A percentile compares a stretch with the other conserved stretches of the same genome.
phyloP scores from a whole-genome alignment of 2,113 vertebrate species.

The Protomyctophum bolini region DNA sequence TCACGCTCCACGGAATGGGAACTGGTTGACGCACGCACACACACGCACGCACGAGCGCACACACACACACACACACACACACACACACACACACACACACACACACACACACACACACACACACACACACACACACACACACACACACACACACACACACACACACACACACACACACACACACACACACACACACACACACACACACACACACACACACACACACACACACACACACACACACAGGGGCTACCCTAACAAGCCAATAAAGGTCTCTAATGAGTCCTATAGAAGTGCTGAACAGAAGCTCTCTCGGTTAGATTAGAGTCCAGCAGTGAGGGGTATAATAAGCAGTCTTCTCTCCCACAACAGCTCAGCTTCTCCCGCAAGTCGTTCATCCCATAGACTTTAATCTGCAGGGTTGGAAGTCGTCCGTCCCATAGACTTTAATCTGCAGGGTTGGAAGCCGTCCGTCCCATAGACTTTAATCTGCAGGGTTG shows the following conservation, averaged over 20 bases:
- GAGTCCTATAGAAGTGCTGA: slow-evolving; percentile 59
- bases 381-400: slow-evolving; percentile 26
- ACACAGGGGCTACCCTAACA: slow-evolving; percentile 31
- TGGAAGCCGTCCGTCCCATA: too few relatives aligned
- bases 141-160: not conserved
- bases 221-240: slow-evolving; percentile 15
- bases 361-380: slow-evolving; percentile 19
- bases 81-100: not conserved
- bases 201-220: not conserved
- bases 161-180: not conserved
- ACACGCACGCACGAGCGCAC: not conserved
- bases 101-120: not conserved
- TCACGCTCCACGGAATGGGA: slow-evolving; percentile 49
- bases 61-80: not conserved
- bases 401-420: slow-evolving; percentile 42
- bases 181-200: slow-evolving; percentile 6
- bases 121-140: not conserved
- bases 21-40: slow-evolving; percentile 43
- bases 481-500: too few relatives aligned
- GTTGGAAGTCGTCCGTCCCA: slow-evolving; percentile 33
- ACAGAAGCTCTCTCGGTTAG: slow-evolving; percentile 57
- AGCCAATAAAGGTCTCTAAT: slow-evolving; percentile 62
- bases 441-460: too few relatives aligned
- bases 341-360: slow-evolving; percentile 41
- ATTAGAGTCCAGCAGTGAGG: slow-evolving; percentile 58